A percentile compares a stretch with the other conserved stretches of the same genome.
Conservation (phyloP, 2,113 vertebrate genomes). For the human region DNA sequence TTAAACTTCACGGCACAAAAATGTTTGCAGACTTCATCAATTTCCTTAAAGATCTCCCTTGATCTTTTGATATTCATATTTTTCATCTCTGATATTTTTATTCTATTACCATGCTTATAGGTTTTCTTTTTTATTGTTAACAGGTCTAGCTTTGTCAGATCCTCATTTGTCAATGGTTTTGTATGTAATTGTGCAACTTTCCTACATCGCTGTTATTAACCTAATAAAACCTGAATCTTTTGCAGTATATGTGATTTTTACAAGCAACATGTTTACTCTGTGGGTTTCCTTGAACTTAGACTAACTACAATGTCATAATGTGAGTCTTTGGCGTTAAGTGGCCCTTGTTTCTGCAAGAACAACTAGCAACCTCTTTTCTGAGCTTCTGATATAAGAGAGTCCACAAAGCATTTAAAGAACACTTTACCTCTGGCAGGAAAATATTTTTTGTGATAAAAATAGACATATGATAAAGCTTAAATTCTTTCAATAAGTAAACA, state of each 20-base stretch:
- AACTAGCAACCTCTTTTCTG: not conserved
- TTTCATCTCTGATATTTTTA: not conserved
- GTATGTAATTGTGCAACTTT: not conserved
- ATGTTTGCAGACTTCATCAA: not conserved
- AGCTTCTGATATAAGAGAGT: not conserved
- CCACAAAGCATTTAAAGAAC: not conserved
- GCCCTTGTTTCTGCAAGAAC: not conserved
- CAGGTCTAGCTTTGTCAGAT: not conserved
- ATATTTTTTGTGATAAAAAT: constrained; percentile 6
- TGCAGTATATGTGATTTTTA: not conserved
- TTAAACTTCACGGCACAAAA: not conserved
- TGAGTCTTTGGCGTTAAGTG: not conserved
- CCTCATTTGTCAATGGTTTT: not conserved
- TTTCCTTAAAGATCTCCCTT: not conserved
- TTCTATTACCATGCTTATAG: not conserved
- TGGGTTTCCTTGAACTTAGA: not conserved
- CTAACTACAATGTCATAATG: not conserved
- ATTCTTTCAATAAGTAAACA: not conserved
- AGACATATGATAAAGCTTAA: not conserved
- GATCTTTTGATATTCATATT: not conserved
- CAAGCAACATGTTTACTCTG: not conserved
- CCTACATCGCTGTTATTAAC: not conserved
- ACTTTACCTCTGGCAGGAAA: not conserved
- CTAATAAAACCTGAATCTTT: not conserved
- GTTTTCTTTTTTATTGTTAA: not conserved